Evolutionary conservation across 2,797 vertebrate genomes (phyloP).

Genomic region (Macropus fuliginosus): DNA sequence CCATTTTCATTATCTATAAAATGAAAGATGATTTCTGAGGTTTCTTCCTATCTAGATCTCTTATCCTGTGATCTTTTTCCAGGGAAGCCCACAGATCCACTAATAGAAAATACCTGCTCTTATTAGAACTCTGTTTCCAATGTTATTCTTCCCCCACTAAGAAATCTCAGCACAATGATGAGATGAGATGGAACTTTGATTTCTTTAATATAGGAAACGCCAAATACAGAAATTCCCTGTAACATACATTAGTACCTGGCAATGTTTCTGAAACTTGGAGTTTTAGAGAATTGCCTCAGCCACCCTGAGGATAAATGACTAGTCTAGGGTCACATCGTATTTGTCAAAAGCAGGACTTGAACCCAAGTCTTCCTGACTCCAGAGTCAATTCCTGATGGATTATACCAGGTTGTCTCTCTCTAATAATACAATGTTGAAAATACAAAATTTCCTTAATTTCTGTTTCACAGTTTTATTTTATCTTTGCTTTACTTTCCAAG

Average conservation of each 20-base stretch:
- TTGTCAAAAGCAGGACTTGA: background rate
- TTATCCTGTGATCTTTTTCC: background rate
- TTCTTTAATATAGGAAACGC: background rate
- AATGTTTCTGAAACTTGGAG: background rate
- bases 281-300: background rate
- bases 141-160: background rate
- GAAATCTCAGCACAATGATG: constrained; percentile 6
- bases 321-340: background rate
- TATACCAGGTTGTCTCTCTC: background rate
- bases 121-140: background rate
- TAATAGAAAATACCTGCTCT: background rate
- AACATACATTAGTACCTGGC: background rate
- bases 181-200: background rate
- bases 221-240: background rate
- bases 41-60: background rate
- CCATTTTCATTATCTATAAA: background rate
- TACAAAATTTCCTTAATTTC: background rate
- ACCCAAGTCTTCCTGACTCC: background rate
- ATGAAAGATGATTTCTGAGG: background rate
- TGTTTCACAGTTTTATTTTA: background rate
- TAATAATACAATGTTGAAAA: background rate
- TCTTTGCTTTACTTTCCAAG: background rate
- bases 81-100: background rate
- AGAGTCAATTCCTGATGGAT: background rate
- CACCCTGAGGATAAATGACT: background rate